Conservation (phyloP, 2,113 vertebrate species). For the Orthochromis malagaraziensis region DNA sequence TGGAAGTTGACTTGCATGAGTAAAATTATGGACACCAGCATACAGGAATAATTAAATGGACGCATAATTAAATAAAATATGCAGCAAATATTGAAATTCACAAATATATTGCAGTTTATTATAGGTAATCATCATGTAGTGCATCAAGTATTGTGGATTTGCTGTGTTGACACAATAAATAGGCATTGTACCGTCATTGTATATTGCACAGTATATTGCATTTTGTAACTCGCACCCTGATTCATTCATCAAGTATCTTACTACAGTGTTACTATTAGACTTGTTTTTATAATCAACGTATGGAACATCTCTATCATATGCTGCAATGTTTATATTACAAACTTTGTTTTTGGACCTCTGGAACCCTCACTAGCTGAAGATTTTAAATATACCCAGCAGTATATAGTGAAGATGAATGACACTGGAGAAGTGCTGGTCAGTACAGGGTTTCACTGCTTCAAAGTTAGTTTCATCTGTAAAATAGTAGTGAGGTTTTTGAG, state of each 20-base stretch:
- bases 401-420: background rate
- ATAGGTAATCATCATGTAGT: background rate
- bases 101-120: background rate
- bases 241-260: background rate
- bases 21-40: background rate
- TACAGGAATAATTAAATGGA: background rate
- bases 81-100: background rate
- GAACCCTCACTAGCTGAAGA: background rate
- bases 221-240: background rate
- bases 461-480: constrained; percentile 26
- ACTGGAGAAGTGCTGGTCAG: background rate
- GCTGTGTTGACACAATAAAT: background rate
- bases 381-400: background rate
- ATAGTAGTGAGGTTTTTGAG: constrained; percentile 19
- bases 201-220: background rate
- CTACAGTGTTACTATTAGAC: background rate
- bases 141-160: background rate
- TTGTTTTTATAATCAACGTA: background rate
- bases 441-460: background rate
- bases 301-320: background rate
- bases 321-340: background rate
- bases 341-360: background rate
- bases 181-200: background rate
- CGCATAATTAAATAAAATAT: background rate
- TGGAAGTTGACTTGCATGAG: background rate